A percentile compares a stretch with the other conserved stretches of the same genome.
phyloP scores from a whole-genome alignment of 37 sponge, comb jelly and placozoan genomes.

The Haliclona indistincta region DNA sequence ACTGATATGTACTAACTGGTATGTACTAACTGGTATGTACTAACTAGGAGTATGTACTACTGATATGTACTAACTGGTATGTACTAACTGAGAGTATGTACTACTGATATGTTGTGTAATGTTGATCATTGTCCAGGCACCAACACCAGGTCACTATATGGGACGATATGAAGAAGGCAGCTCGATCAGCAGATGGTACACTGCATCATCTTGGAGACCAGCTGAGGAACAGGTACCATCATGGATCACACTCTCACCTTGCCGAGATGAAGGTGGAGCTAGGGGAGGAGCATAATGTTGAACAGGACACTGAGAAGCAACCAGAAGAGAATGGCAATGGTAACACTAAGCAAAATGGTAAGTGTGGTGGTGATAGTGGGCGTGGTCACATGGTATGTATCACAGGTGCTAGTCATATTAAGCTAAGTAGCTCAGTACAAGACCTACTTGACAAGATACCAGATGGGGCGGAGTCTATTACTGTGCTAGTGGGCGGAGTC shows the following conservation, averaged over 20 bases:
- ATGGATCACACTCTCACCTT: background rate
- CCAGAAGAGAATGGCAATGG: background rate
- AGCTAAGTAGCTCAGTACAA: background rate
- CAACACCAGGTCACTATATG: slow-evolving; percentile 26
- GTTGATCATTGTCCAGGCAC: slow-evolving; percentile 32
- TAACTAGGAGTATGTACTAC: too few species aligned
- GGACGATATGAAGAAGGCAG: slow-evolving; percentile 42
- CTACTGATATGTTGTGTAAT: too few species aligned
- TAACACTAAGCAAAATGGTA: too few species aligned
- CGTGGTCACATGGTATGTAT: background rate
- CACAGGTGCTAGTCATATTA: background rate
- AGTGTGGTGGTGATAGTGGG: too few species aligned
- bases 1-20: too few species aligned
- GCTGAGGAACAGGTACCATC: slow-evolving; percentile 3
- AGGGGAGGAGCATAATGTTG: background rate
- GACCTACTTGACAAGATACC: slow-evolving; percentile 34
- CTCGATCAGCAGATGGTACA: slow-evolving; percentile 29
- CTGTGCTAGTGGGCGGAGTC: slow-evolving; percentile 84
- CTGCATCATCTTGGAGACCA: slow-evolving; percentile 43
- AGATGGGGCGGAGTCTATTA: slow-evolving; percentile 72
- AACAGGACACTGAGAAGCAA: background rate
- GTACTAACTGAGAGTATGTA: too few species aligned
- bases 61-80: too few species aligned
- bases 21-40: too few species aligned
- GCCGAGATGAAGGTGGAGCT: background rate